Base-by-base conservation (phyloP, 2,888 invertebrate species). In the Ariolimax columbianus region DNA sequence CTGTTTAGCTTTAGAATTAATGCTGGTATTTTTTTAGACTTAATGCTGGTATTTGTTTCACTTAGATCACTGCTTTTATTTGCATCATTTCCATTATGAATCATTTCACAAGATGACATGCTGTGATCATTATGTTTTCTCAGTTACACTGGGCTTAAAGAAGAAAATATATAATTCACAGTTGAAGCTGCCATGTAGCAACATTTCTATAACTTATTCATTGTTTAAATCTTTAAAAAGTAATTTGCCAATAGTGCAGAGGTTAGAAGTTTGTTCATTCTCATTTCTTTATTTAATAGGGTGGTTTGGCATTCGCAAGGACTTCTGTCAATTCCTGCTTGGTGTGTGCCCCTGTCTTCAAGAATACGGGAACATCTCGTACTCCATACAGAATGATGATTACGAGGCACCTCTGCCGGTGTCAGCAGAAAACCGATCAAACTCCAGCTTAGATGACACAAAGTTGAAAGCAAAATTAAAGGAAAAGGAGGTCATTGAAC, bases 231-330 rank as follows among this genome's bases (percentile, higher is more conserved):
- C 17, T 7, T 47, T 47, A 11, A 11, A 47, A 47, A 11, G 17
- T 26, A 30, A n/a, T n/a, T 30, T n/a, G 33, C 7, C 4, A 66
- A 1, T 30, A 14, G 66, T 66, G 14, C 33, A 30, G 38, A 17
- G 36, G 19, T 70, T 70, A 30, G 17, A 30, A 70, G 9, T 6
- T 14, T 6, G 36, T 78, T 11, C 26, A 38, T 59, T 23, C 40
- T 59, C 43, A 30, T 11, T 38, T 84, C 6, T 72, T 77, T 30
- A 79, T 84, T 77, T 68, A 79, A 85, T 94, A 98, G 98, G 98
- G 98, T 99, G 99, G 99, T 99, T 99, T 94, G 99, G 99, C 82
- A 97, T 99, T 91, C 96, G 99, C 79, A 98, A 98, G 95, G 99
- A 98, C 93, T 98, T 99, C 94, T 99, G 98, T 94, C 97, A 97